phyloP scores from a whole-genome alignment of 1,140 invertebrate species.

The Euschistus heros region DNA sequence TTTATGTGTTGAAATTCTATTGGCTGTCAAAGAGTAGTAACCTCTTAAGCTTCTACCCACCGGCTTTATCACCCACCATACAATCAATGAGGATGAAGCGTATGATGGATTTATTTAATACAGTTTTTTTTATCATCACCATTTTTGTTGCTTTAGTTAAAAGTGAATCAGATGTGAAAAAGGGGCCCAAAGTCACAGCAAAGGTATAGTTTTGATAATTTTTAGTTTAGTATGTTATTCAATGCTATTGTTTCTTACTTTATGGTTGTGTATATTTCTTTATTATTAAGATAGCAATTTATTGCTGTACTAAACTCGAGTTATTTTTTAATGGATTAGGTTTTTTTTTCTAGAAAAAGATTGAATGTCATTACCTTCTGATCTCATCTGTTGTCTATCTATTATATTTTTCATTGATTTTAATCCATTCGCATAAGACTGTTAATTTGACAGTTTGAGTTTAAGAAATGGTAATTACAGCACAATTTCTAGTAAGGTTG shows the following conservation, averaged over 20 bases:
- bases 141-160: no score
- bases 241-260: neutral
- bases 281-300: neutral
- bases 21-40: no score
- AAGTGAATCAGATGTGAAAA: conserved; percentile 36
- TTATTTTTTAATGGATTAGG: neutral
- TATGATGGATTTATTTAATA: no score
- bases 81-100: no score
- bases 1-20: no score
- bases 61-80: no score
- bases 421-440: no score
- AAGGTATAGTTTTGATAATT: neutral
- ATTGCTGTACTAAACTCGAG: neutral
- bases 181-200: conserved; percentile 11
- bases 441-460: no score
- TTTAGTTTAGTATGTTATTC: neutral
- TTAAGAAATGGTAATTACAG: no score
- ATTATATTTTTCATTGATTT: neutral
- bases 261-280: neutral
- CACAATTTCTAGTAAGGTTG: no score
- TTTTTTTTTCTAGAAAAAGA: neutral
- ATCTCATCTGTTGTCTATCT: neutral
- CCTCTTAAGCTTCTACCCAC: no score
- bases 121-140: no score
- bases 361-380: neutral